These are phyloP conservation scores for Ceraclea dissimilis DNA, from an alignment of 2,888 invertebrate species.

Conservation along the genomic window DNA sequence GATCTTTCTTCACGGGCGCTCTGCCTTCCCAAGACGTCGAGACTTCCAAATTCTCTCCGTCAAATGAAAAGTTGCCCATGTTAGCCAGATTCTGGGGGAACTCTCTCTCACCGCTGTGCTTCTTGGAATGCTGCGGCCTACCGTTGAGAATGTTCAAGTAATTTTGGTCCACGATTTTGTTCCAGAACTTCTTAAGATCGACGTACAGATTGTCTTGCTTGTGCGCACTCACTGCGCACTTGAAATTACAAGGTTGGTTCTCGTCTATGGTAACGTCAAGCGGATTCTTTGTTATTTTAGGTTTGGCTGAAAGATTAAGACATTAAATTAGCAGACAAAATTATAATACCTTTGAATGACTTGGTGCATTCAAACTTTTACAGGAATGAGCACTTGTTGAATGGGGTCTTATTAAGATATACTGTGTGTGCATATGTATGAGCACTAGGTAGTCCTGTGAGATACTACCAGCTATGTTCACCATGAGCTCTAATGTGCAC, in stretches of 20 bases:
- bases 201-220: slow-evolving; percentile 12
- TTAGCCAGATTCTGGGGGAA: slow-evolving; percentile 12
- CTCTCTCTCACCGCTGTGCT: slow-evolving; percentile 17
- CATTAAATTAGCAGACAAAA: no score
- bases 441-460: no score
- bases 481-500: no score
- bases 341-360: no score
- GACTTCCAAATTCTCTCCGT: not conserved
- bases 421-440: no score
- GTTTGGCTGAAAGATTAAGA: slow-evolving; percentile 45
- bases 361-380: no score
- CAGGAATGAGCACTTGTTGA: no score
- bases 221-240: slow-evolving; percentile 53
- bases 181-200: slow-evolving; percentile 20
- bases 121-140: slow-evolving; percentile 31
- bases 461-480: no score
- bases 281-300: slow-evolving; percentile 51
- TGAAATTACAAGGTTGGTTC: slow-evolving; percentile 54
- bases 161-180: slow-evolving; percentile 17
- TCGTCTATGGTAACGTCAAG: slow-evolving; percentile 54
- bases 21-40: not conserved
- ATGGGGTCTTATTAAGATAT: no score
- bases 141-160: slow-evolving; percentile 21
- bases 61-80: slow-evolving; percentile 2
- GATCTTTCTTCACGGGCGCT: slow-evolving; percentile 15